Base-by-base conservation (phyloP, 2,113 vertebrate genomes). In the Seriola dumerili region DNA sequence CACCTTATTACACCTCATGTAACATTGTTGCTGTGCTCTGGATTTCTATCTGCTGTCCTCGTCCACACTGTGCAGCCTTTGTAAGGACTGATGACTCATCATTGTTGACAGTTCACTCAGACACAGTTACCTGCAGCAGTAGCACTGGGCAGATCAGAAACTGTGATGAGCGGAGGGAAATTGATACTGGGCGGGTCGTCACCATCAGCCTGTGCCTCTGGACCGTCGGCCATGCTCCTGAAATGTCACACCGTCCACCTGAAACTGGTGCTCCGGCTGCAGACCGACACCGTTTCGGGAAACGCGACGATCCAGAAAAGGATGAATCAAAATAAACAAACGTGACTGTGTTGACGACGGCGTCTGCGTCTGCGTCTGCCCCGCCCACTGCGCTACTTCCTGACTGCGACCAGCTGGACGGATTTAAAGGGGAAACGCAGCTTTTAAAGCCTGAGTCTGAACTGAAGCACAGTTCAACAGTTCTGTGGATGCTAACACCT, bases 131-230 rank as follows among this genome's bases (percentile, higher is more conserved):
- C 95, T 94, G 94, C 93, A 55, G 91, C 80, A 5, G 94, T 92
- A 42, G 86, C 80, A 9, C 85, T 61, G 78, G 92, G 91, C 69
- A 94, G 87, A 55, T 90, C 88, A 0, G 93, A 92, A 0, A 94
- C 91, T 1, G 95, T 95, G 80, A 95, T 93, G 84, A 94, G 87
- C 62, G 94, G 94, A 3, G 93, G 94, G 55, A 86, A 87, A 7
- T 17, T 77, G 70, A 80, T 76, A 54, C 69, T 90, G 88, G 92
- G 87, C 59, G 93, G 94, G 0, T 94, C 92, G 61, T 94, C 93
- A 8, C 83, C 91, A 38, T 91, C 93, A 16, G 86, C 88, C 50
- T 91, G 84, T 19, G 86, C 88, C 42, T 91, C 85, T 21, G 88
- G 81, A 65, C 87, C 85, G 73, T 95, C 94, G 16, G 95, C 94